Evolutionary conservation across 2,797 vertebrate genomes (phyloP).

Genomic region (Megalops cyprinoides): DNA sequence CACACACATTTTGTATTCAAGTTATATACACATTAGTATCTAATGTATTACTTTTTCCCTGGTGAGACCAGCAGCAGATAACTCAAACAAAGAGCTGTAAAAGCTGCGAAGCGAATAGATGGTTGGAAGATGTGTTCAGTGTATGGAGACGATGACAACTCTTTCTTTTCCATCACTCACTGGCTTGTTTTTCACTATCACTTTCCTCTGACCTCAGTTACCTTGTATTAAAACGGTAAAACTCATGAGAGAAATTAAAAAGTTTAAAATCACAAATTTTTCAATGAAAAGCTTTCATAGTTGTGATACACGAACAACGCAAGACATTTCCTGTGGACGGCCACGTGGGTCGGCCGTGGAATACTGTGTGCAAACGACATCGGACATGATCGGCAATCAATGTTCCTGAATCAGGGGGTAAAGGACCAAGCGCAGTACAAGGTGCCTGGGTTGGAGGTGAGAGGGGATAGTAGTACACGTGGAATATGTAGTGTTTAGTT

Average conservation of each 20-base stretch:
- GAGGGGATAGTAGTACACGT: constrained; percentile 27
- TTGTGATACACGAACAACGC: not conserved
- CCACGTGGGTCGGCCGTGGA: not conserved
- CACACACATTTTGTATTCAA: constrained; percentile 61
- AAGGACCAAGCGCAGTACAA: not conserved
- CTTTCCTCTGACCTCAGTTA: not conserved
- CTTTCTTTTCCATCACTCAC: not conserved
- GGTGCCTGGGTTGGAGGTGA: constrained; percentile 31
- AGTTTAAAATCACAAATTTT: constrained; percentile 10
- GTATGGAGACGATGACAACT: not conserved
- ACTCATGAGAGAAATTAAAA: not conserved
- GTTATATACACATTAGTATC: constrained; percentile 50
- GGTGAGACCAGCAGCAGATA: constrained; percentile 20
- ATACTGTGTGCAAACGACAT: not conserved
- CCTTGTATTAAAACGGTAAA: not conserved
- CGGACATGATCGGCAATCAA: not conserved
- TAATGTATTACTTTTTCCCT: not conserved
- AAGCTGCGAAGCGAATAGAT: not conserved
- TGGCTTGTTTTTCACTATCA: not conserved
- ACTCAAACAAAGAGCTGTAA: constrained; percentile 14
- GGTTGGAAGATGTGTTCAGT: constrained; percentile 2
- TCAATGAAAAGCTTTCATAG: constrained; percentile 18
- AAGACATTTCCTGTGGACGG: not conserved
- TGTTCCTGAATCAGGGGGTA: not conserved
- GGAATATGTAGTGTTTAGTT: constrained; percentile 42